Evolutionary conservation across 2,888 invertebrate species (phyloP).

Genomic region (Cataglyphis rosenhaueri): DNA sequence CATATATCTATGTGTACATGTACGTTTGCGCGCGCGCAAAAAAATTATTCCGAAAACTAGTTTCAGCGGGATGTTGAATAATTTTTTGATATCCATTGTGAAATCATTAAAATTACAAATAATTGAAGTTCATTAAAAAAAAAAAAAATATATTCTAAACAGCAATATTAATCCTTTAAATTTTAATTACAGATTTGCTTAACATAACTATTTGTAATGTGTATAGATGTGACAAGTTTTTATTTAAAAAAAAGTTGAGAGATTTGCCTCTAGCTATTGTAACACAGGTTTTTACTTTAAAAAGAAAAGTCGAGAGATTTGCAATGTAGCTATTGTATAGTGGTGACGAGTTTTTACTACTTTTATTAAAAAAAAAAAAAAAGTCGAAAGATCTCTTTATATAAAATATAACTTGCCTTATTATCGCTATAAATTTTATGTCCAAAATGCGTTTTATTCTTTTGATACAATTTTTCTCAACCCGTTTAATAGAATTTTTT

Average conservation of each 20-base stretch:
- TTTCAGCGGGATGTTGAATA: constrained; percentile 35
- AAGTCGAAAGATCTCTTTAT: neutral
- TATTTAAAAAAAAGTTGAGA: neutral
- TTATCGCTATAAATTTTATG: neutral
- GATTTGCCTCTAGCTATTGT: too few relatives aligned
- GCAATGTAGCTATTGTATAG: neutral
- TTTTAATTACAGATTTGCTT: neutral
- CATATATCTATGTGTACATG: neutral
- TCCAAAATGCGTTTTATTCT: neutral
- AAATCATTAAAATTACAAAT: neutral
- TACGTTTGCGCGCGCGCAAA: neutral
- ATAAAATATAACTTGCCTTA: neutral
- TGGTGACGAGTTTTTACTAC: neutral
- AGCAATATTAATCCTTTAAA: neutral
- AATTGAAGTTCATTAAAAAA: neutral
- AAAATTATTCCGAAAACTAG: constrained; percentile 52
- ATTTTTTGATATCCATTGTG: neutral
- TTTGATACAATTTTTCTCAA: neutral
- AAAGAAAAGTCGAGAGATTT: neutral
- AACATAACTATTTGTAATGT: neutral
- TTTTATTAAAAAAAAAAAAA: neutral
- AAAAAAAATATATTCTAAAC: neutral
- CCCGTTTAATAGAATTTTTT: neutral
- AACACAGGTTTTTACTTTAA: too few relatives aligned
- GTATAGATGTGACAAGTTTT: neutral